Base-by-base conservation (phyloP, 2,113 vertebrate genomes). In the Perca fluviatilis region DNA sequence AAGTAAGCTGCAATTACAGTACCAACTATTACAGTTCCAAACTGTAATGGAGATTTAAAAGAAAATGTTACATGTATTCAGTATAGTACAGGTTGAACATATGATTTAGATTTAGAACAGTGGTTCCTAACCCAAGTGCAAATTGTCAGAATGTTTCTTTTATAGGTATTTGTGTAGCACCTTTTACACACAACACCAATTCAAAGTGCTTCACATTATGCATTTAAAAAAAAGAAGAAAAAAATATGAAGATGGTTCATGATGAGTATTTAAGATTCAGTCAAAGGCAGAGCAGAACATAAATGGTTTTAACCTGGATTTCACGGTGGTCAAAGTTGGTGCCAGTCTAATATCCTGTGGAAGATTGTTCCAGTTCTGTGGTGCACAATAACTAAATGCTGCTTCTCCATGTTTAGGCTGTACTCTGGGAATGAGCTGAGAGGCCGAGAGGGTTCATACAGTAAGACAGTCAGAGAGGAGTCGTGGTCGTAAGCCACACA, bases 51-150 rank as follows among this genome's bases (percentile, higher is more conserved):
- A 46, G 53, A 65, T 75, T 81, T 57, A 68, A 65, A 58, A 65
- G 27, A n/a, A 79, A 69, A 65, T 83, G 75, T 77, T 84, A 33
- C 25, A 9, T 77, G 46, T 19, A 7, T n/a, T 53, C 12, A 36
- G 12, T 46, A n/a, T 19, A 18, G 15, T 56, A 46, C 4, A 63
- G 4, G 27, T 23, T 62, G 25, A 49, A 47, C 19, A 4, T 27
- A 23, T 62, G n/a, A 36, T 47, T 58, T 33, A 23, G 2, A 69
- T 47, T 53, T 33, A 23, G 1, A 74, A 18, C 40, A n/a, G 46
- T 11, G 9, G 6, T 72, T 51, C 11, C 10, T 2, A 58, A 36
- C 3, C 21, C 3, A 16, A 12, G 10, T 23, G 40, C 5, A 64
- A 46, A 16, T 46, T 64, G 21, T 64, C 8, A 30, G 13, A 58